Percentiles rank a stretch among this genome's conserved stretches.
Evolutionary conservation across 2,797 vertebrate species (phyloP).

Genomic region (Micromesistius poutassou): DNA sequence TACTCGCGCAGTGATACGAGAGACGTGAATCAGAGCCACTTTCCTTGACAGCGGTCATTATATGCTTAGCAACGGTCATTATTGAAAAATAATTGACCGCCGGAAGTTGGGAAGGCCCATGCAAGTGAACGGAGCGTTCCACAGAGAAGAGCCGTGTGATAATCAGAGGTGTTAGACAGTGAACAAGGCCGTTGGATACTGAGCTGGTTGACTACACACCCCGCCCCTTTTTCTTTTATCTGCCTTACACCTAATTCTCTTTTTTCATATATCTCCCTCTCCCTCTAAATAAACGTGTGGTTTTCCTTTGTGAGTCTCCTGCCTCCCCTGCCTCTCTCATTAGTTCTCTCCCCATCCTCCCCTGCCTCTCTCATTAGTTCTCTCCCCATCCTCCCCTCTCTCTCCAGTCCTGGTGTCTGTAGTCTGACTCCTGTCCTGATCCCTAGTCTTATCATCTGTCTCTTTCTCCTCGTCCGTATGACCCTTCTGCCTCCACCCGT

Average conservation of each 20-base stretch:
- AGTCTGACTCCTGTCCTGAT: neutral
- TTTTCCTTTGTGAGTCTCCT: neutral
- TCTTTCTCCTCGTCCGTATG: conserved; percentile 3
- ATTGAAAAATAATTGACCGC: too few relatives aligned
- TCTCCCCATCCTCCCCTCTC: conserved; percentile 13
- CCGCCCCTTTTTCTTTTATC: conserved; percentile 21
- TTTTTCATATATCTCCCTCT: neutral
- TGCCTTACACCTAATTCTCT: neutral
- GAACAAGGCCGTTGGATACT: conserved; percentile 58
- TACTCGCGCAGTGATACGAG: too few relatives aligned
- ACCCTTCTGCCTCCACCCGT: neutral
- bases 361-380: conserved; percentile 7
- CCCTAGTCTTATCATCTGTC: neutral
- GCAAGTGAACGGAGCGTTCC: too few relatives aligned
- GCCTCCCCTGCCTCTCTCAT: conserved; percentile 6
- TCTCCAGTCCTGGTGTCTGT: neutral
- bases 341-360: conserved; percentile 14
- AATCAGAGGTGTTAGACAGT: conserved; percentile 57
- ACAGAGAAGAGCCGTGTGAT: too few relatives aligned
- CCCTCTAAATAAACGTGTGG: conserved; percentile 50
- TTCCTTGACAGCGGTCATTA: too few relatives aligned
- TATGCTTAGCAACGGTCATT: too few relatives aligned
- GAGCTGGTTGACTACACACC: conserved; percentile 42
- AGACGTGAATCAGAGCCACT: too few relatives aligned
- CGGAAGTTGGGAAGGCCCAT: too few relatives aligned